phyloP scores from a whole-genome alignment of 2,113 vertebrate genomes.

The Athene noctua region DNA sequence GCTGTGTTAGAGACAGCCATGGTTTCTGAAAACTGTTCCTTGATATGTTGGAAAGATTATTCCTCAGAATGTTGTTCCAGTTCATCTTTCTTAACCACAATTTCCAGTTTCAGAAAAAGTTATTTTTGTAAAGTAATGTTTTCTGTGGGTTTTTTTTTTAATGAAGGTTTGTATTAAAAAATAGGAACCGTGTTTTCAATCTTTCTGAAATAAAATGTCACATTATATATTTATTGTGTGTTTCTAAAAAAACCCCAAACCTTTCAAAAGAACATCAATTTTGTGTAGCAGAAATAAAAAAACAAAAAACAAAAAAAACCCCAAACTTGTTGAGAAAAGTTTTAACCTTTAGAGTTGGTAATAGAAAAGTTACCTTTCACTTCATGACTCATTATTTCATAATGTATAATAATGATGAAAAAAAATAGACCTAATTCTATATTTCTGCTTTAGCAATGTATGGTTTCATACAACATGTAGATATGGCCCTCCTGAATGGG shows the following conservation, averaged over 20 bases:
- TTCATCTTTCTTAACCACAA: not conserved
- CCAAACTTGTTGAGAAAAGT: not conserved
- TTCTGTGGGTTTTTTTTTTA: not conserved
- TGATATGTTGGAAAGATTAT: not conserved
- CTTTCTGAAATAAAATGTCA: not conserved
- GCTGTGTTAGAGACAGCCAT: not conserved
- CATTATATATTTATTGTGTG: not conserved
- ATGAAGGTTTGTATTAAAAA: not conserved
- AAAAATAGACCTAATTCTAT: not conserved
- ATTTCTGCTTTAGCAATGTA: not conserved
- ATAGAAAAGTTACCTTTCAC: not conserved
- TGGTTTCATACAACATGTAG: fast-evolving
- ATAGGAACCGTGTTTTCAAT: not conserved
- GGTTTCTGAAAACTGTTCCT: not conserved
- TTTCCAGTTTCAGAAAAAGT: not conserved
- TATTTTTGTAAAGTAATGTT: not conserved
- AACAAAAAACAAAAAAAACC: not conserved
- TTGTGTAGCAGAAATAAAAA: not conserved
- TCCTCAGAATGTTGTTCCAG: not conserved
- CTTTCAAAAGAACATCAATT: not conserved
- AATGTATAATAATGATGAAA: not conserved
- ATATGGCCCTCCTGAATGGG: not conserved
- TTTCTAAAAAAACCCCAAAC: not conserved
- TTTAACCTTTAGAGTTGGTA: not conserved
- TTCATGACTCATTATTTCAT: not conserved